Evolutionary conservation across 2,113 vertebrate species (phyloP), one percentile per base, ranked within the genome.

Genomic region (Crypturellus undulatus): DNA sequence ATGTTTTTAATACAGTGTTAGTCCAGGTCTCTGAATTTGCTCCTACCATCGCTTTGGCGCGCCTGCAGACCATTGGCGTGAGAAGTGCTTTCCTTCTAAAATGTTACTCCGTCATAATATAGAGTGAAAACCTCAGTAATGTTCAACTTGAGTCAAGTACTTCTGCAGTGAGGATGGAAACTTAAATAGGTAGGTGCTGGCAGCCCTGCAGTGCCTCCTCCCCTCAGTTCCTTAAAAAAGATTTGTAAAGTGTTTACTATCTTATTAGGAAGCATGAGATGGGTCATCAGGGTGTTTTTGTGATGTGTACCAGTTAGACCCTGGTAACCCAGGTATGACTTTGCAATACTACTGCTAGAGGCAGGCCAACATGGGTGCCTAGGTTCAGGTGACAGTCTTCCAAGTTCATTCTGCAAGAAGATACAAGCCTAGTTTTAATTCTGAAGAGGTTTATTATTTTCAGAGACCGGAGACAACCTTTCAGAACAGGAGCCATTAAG

Each of bases 81-180:
- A 79, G 72, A 80, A 88, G 4, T 5, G 13, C 15, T 73, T 56
- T 72, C 52, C 24, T 59, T 73, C 20, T 65, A 21, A 17, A 26
- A 19, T 0, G 0, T 51, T 13, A 20, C 18, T 71, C 52, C 38
- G 2, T 65, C 1, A 0, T 69, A 36, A n/a, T 30, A 24, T 47
- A 0, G 77, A 18, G 6, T 56, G 67, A 38, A 76, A 73, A 62
- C 36, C 32, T 47, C 24, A 34, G 6, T 1, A 2, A 19, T 47
- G 14, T 71, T 88, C 56, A 52, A 9, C n/a, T 25, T 49, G 38
- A 38, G n/a, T 21, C 83, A 36, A 83, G 43, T 43, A 8, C 19
- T 60, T 92, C 38, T 87, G 38, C 18, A 60, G 36, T 32, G 52
- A 79, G 45, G 40, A 42, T 26, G 38, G 38, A 43, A 42, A 30